Conservation (phyloP, 2,113 vertebrate species). For the Trichechus manatus region DNA sequence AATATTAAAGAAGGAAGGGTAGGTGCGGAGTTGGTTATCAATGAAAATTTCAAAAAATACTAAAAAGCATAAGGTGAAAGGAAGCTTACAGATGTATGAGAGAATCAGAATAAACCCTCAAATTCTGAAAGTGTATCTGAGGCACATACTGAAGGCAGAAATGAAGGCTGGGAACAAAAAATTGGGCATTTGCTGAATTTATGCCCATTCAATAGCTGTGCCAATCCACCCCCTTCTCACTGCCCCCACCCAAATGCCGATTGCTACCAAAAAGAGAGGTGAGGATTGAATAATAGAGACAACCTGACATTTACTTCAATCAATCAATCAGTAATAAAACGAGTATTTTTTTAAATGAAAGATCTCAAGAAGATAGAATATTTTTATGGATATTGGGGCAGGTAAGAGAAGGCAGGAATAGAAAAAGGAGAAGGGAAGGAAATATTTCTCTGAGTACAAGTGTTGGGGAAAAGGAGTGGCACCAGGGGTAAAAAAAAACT, state of each 20-base stretch:
- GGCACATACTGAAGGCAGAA: neutral
- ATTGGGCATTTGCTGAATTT: too few species aligned
- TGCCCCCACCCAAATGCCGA: neutral
- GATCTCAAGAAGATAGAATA: neutral
- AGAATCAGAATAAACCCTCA: neutral
- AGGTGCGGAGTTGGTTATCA: neutral
- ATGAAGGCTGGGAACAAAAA: neutral
- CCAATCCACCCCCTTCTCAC: accelerated
- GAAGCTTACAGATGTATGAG: neutral
- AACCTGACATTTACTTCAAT: neutral
- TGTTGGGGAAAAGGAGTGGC: neutral
- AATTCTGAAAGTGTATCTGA: neutral
- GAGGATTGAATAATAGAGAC: neutral
- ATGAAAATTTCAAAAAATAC: neutral
- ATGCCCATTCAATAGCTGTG: neutral
- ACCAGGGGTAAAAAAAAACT: neutral
- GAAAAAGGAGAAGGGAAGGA: neutral
- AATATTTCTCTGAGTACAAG: neutral
- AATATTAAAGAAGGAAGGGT: neutral
- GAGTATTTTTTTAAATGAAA: neutral
- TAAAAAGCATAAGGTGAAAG: neutral
- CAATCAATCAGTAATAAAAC: neutral
- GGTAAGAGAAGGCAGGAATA: neutral
- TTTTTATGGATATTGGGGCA: neutral
- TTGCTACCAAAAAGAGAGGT: neutral